These are phyloP conservation scores for Tachyglossus aculeatus DNA, from an alignment of 2,797 vertebrate genomes.

Conservation along the genomic window DNA sequence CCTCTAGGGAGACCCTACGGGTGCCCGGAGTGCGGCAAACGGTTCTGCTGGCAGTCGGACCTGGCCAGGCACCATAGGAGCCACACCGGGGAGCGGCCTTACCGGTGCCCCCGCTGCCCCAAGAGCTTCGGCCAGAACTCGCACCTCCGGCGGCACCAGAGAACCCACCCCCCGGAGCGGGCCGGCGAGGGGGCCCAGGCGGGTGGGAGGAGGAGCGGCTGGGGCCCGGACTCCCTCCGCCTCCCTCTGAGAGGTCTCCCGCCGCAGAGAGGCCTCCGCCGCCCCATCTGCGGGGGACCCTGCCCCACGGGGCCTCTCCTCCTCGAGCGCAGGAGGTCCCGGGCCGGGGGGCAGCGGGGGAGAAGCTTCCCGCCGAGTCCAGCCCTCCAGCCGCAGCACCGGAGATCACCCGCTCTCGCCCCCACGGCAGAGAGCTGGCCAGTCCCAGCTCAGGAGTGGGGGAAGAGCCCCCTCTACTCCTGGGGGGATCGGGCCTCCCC, in stretches of 20 bases:
- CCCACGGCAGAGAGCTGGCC: too few relatives aligned
- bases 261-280: not conserved
- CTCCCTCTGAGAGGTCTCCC: not conserved
- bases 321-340: not conserved
- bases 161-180: slow-evolving; percentile 18
- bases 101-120: slow-evolving; percentile 20
- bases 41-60: slow-evolving; percentile 32
- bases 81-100: slow-evolving; percentile 28
- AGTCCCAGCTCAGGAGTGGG: too few relatives aligned
- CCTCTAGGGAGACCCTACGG: not conserved
- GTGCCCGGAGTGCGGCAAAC: slow-evolving; percentile 25
- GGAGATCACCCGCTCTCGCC: too few relatives aligned
- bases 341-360: not conserved
- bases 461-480: too few relatives aligned
- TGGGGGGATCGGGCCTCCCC: too few relatives aligned
- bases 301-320: not conserved
- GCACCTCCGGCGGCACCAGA: slow-evolving; percentile 25
- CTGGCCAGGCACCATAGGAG: slow-evolving; percentile 29
- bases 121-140: slow-evolving; percentile 39
- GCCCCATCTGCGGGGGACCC: not conserved
- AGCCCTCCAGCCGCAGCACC: too few relatives aligned
- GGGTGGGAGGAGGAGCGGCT: not conserved
- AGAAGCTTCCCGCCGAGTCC: too few relatives aligned
- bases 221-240: not conserved
- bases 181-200: not conserved